Percentiles rank a stretch among this genome's conserved stretches.
Evolutionary conservation across 2,797 vertebrate genomes (phyloP).

Genomic region (Buphagus erythrorhynchus): DNA sequence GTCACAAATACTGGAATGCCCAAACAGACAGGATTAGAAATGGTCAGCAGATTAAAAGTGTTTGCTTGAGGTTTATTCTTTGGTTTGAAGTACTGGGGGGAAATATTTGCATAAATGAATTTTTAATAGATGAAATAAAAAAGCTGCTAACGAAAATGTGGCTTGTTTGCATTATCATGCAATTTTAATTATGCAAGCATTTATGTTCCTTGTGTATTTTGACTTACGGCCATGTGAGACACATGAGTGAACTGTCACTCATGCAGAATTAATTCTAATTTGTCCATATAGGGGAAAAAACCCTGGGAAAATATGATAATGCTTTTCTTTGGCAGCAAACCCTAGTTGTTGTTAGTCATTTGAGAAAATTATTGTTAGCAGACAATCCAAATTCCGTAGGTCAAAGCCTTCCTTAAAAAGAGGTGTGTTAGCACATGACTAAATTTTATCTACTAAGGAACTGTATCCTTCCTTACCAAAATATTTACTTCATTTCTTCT

Average conservation of each 20-base stretch:
- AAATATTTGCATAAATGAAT: slow-evolving; percentile 43
- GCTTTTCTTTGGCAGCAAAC: slow-evolving; percentile 2
- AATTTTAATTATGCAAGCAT: slow-evolving; percentile 28
- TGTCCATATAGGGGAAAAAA: background rate
- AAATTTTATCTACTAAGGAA: background rate
- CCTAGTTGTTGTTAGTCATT: background rate
- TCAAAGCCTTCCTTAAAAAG: background rate
- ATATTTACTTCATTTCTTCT: background rate
- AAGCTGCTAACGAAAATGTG: slow-evolving; percentile 4
- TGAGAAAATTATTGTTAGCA: slow-evolving; percentile 19
- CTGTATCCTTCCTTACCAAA: background rate
- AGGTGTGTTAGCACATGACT: background rate
- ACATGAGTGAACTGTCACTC: slow-evolving; percentile 45
- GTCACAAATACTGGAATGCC: background rate
- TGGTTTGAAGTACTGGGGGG: background rate
- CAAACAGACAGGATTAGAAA: background rate
- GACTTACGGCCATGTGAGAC: slow-evolving; percentile 44
- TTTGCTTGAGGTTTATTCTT: slow-evolving; percentile 16
- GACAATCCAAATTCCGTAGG: background rate
- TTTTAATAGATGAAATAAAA: slow-evolving; percentile 40
- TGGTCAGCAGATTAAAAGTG: background rate
- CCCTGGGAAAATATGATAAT: slow-evolving; percentile 4
- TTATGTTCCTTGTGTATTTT: slow-evolving; percentile 35
- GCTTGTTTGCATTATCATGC: slow-evolving; percentile 6
- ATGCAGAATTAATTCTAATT: slow-evolving; percentile 37